Conservation (phyloP, 2,113 vertebrate species). For the Nycticryphes semicollaris region DNA sequence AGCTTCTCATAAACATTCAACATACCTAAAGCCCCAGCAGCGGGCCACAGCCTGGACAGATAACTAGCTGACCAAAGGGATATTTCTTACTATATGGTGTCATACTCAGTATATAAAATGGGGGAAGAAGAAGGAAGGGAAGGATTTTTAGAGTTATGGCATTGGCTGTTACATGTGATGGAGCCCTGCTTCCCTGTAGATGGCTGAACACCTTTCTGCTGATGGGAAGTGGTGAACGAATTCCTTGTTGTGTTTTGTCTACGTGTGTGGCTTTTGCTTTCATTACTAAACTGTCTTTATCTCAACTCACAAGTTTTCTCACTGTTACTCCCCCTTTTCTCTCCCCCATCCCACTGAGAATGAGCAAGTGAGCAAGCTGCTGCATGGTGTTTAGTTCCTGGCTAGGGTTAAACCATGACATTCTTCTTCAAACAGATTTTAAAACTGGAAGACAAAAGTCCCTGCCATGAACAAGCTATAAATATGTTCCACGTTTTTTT, state of each 20-base stretch:
- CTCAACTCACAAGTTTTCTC: not conserved
- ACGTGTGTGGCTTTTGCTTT: rapidly evolving
- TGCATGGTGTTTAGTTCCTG: not conserved
- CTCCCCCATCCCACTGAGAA: rapidly evolving
- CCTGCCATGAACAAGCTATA: not conserved
- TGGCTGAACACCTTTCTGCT: not conserved
- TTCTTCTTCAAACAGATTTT: not conserved
- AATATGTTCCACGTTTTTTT: not conserved
- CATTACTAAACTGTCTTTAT: not conserved
- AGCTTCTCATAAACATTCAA: too few relatives aligned
- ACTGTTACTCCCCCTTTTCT: not conserved
- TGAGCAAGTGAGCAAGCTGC: not conserved
- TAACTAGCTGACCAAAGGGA: not conserved
- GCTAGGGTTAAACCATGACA: not conserved
- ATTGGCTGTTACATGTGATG: rapidly evolving
- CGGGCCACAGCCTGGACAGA: not conserved
- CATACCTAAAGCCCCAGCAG: too few relatives aligned
- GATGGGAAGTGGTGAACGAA: not conserved
- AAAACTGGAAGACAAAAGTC: not conserved
- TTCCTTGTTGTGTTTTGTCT: not conserved
- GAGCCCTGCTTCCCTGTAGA: not conserved
- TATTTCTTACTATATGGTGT: not conserved
- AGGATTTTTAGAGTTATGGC: not conserved
- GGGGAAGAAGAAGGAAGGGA: not conserved
- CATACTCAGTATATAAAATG: not conserved